These are phyloP conservation scores for Andrena trimmerana DNA, from an alignment of 2,888 invertebrate species.

Conservation along the genomic window DNA sequence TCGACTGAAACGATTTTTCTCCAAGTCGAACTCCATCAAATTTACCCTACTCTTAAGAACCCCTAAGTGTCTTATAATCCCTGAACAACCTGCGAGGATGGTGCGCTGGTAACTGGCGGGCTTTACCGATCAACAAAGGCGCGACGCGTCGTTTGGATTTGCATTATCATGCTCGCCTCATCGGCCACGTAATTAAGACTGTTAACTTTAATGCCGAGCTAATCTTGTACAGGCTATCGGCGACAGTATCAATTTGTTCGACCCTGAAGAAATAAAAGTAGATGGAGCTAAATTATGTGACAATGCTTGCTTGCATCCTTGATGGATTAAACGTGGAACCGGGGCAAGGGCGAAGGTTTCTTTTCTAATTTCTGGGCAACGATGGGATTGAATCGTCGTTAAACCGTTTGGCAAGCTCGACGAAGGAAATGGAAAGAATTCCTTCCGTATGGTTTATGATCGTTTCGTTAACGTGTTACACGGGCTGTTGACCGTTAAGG, in stretches of 20 bases:
- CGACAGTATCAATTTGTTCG: not conserved
- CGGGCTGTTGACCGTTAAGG: constrained; percentile 34
- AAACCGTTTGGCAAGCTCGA: constrained; percentile 12
- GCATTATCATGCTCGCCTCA: not conserved
- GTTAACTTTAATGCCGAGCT: no score
- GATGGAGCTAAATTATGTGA: not conserved
- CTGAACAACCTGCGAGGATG: not conserved
- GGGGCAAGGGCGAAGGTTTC: constrained; percentile 22
- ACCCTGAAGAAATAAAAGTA: not conserved
- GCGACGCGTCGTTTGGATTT: not conserved
- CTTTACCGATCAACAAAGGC: no score
- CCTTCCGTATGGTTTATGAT: constrained; percentile 24
- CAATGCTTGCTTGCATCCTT: not conserved
- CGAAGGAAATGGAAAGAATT: constrained; percentile 21
- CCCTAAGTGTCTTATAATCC: constrained; percentile 7
- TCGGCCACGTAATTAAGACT: not conserved
- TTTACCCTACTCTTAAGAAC: constrained; percentile 14
- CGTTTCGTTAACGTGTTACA: constrained; percentile 45
- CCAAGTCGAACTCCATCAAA: constrained; percentile 27
- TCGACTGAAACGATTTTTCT: constrained; percentile 32
- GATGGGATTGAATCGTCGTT: constrained; percentile 13
- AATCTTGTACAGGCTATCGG: not conserved
- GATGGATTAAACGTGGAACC: constrained; percentile 39
- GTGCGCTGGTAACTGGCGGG: not conserved
- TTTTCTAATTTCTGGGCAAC: not conserved